phyloP scores from a whole-genome alignment of 2,797 vertebrate species.

The Ctenosaura bakeri region DNA sequence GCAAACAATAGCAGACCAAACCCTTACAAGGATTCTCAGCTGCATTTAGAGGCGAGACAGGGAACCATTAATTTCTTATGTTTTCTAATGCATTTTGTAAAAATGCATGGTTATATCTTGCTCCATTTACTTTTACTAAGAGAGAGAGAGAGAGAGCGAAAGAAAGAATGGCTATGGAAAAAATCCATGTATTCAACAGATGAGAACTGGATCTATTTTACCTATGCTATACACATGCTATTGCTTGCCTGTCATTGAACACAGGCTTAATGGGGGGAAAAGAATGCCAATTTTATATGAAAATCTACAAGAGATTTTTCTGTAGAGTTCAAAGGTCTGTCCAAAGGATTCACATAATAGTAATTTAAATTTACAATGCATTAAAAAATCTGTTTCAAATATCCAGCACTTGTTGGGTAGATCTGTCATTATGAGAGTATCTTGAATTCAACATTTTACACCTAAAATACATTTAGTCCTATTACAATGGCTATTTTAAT shows the following conservation, averaged over 20 bases:
- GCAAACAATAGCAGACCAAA: slow-evolving; percentile 24
- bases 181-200: slow-evolving; percentile 64
- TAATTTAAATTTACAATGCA: slow-evolving; percentile 59
- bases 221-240: slow-evolving; percentile 13
- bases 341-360: slow-evolving; percentile 66
- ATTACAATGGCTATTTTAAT: slow-evolving; percentile 58
- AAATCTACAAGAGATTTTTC: slow-evolving; percentile 70
- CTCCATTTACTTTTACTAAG: slow-evolving; percentile 21
- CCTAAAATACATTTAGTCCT: slow-evolving; percentile 39
- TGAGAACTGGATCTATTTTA: slow-evolving; percentile 66
- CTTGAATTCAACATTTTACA: slow-evolving; percentile 49
- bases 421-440: neutral
- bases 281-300: slow-evolving; percentile 65
- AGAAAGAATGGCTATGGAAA: slow-evolving; percentile 43
- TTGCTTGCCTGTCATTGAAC: slow-evolving; percentile 68
- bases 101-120: slow-evolving; percentile 27
- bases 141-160: slow-evolving; percentile 46
- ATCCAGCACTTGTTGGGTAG: slow-evolving; percentile 19
- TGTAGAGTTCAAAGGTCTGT: slow-evolving; percentile 66
- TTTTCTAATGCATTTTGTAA: neutral
- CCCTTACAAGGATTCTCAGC: slow-evolving; percentile 27
- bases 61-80: slow-evolving; percentile 1
- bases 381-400: slow-evolving; percentile 31
- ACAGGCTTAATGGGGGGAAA: slow-evolving; percentile 67
- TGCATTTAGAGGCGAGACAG: slow-evolving; percentile 8